A percentile compares a stretch with the other conserved stretches of the same genome.
These are phyloP conservation scores for Muraenolepis orangiensis DNA, from an alignment of 2,797 vertebrate genomes.

Conservation along the genomic window DNA sequence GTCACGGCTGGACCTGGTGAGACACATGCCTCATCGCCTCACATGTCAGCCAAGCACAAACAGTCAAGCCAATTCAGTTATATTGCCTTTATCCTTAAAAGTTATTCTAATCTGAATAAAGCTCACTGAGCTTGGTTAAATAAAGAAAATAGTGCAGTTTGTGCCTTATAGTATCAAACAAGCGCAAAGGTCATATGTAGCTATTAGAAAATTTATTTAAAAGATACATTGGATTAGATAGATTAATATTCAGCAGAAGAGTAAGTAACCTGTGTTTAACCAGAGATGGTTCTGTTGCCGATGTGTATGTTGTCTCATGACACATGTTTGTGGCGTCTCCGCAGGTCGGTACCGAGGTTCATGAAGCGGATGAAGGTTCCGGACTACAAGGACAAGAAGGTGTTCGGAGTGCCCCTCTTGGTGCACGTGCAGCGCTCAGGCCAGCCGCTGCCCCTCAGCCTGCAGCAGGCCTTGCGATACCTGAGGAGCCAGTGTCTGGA, in stretches of 20 bases:
- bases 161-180: no score
- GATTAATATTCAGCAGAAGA: background rate
- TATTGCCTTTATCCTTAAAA: background rate
- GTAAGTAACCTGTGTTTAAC: background rate
- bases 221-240: background rate
- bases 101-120: background rate
- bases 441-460: conserved; percentile 91
- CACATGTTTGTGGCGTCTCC: conserved; percentile 19
- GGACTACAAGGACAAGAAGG: conserved; percentile 95
- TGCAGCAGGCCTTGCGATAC: conserved; percentile 91
- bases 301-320: no score
- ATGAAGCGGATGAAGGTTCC: conserved; percentile 99
- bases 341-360: conserved; percentile 96
- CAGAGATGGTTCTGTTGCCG: background rate
- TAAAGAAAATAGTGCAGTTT: no score
- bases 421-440: conserved; percentile 94
- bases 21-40: conserved; percentile 38
- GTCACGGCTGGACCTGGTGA: conserved; percentile 97
- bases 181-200: no score
- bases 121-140: background rate
- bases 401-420: conserved; percentile 94
- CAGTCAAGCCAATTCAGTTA: background rate
- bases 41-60: background rate
- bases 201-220: background rate
- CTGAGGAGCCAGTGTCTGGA: conserved; percentile 93